A percentile compares a stretch with the other conserved stretches of the same genome.
Evolutionary conservation across 2,888 invertebrate genomes (phyloP).

Genomic region (Lasioglossum figueresi): DNA sequence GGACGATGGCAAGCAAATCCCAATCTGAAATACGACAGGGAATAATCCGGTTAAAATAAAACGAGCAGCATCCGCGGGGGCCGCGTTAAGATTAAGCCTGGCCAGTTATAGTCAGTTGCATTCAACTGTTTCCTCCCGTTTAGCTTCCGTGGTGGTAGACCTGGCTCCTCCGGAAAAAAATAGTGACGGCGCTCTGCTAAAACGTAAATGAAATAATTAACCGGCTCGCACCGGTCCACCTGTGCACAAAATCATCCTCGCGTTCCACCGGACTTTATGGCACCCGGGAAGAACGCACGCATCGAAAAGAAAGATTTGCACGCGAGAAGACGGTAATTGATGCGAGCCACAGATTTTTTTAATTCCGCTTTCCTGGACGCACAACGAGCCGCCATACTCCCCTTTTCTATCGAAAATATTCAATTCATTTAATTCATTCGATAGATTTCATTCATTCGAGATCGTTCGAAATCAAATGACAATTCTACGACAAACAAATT

Average conservation of each 20-base stretch:
- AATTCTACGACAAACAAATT: background rate
- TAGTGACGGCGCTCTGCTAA: constrained; percentile 43
- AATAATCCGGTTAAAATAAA: constrained; percentile 80
- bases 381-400: background rate
- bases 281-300: constrained; percentile 11
- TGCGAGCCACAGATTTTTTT: background rate
- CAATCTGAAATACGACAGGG: constrained; percentile 82
- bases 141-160: constrained; percentile 36
- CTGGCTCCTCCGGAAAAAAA: constrained; percentile 51
- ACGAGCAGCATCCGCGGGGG: constrained; percentile 65
- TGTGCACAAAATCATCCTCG: constrained; percentile 62
- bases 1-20: constrained; percentile 80
- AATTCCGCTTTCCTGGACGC: background rate
- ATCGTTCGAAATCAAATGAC: background rate
- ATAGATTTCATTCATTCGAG: background rate
- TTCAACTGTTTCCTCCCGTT: constrained; percentile 48
- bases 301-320: background rate
- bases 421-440: background rate
- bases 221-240: constrained; percentile 58
- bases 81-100: constrained; percentile 67
- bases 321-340: background rate
- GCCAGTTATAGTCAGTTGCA: constrained; percentile 48
- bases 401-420: background rate
- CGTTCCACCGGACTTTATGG: constrained; percentile 33
- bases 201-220: constrained; percentile 65